Evolutionary conservation across 2,888 invertebrate genomes (phyloP), one percentile per base, ranked within the genome.

Genomic region (Acanthococcus lagerstroemiae): DNA sequence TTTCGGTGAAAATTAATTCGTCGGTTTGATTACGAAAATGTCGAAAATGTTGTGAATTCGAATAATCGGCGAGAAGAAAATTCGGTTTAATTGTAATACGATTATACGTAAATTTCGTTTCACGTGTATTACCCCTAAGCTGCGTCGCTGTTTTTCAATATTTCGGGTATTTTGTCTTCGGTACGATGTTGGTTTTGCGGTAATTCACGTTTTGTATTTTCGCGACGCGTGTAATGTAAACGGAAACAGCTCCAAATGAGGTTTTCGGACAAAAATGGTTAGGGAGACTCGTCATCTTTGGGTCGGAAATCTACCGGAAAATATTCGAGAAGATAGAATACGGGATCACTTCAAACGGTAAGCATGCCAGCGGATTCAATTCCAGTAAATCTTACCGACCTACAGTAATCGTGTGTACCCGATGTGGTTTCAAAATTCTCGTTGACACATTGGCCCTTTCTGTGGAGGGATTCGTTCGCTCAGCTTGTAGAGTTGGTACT

Each of bases 241-340:
- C 63, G 52, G 52, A 63, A 63, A 63, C 48, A 37, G 63, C 48
- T 66, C 66, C 66, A 66, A 66, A 89, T 89, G 89, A 88, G 88
- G 90, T 87, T 87, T 86, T 85, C 83, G 87, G 87, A 87, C 88
- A 90, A 93, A 90, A 88, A 96, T 96, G 96, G 95, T 96, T 88
- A 95, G 95, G 89, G 95, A 95, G 93, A 95, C 95, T 87, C 92
- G 95, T 87, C 95, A 96, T 86, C 89, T 96, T 85, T 95, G 95
- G 93, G 94, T 96, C 87, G 95, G 95, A 88, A 95, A 95, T 87
- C 90, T 96, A 87, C 95, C 95, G 88, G 95, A 95, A 85, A 94
- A 92, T 85, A 90, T 93, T 84, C 90, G 92, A 79, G 94, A 95
- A 83, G 94, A 94, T 81, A 87, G 90, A 81, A 91, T 95, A 83